These are phyloP conservation scores for Stenurella melanura DNA, from an alignment of 2,888 invertebrate species.

Conservation along the genomic window DNA sequence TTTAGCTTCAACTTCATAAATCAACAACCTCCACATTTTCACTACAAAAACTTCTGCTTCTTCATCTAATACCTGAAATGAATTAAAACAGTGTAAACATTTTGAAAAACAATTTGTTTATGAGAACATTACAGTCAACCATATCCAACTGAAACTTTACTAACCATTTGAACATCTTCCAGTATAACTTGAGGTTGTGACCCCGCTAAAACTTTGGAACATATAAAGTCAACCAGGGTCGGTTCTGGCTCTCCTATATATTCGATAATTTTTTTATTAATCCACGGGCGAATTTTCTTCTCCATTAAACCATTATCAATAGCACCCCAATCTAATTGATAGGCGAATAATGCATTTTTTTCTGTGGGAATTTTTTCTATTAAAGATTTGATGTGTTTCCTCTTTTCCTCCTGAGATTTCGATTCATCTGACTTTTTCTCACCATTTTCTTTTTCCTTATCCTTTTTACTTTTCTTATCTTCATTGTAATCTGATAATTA, in stretches of 20 bases:
- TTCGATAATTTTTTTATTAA: conserved; percentile 99
- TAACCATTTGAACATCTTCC: conserved; percentile 98
- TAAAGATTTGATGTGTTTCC: conserved; percentile 95
- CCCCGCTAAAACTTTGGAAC: conserved; percentile 96
- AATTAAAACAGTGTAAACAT: conserved; percentile 48
- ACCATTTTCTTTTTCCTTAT: conserved; percentile 71
- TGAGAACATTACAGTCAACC: background rate
- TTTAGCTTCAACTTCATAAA: conserved; percentile 99
- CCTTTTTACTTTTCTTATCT: conserved; percentile 71
- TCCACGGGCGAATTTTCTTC: conserved; percentile 98
- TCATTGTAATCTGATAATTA: conserved; percentile 77
- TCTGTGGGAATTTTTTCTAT: conserved; percentile 99
- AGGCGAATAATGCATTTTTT: conserved; percentile 96
- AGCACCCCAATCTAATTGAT: conserved; percentile 92
- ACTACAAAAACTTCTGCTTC: conserved; percentile 99
- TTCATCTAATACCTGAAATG: conserved; percentile 94
- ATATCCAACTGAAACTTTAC: conserved; percentile 54
- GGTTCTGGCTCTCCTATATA: conserved; percentile 99
- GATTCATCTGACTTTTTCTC: conserved; percentile 76
- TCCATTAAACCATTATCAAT: conserved; percentile 89
- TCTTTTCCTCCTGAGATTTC: conserved; percentile 93
- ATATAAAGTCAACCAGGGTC: conserved; percentile 99
- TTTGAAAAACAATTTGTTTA: background rate
- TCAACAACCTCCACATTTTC: conserved; percentile 99
- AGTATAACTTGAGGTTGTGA: conserved; percentile 95